These are phyloP conservation scores for Podarcis siculus DNA, from an alignment of 2,797 vertebrate genomes.

Conservation along the genomic window DNA sequence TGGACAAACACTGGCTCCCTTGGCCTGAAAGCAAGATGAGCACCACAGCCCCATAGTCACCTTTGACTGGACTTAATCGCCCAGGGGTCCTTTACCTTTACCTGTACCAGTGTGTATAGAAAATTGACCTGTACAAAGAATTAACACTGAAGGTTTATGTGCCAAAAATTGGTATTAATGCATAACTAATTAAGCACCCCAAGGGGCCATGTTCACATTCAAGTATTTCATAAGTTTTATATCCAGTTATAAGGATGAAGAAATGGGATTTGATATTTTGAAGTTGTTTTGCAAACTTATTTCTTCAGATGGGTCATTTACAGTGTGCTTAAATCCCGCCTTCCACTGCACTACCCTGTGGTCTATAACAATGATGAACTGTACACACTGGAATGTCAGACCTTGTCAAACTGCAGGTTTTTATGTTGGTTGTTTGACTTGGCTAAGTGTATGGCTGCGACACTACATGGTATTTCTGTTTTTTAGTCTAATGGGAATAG, in stretches of 20 bases:
- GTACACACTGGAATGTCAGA: constrained; percentile 18
- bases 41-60: too few relatives aligned
- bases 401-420: constrained; percentile 8
- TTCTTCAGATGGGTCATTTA: constrained; percentile 5
- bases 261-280: not conserved
- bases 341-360: not conserved
- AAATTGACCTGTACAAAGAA: not conserved
- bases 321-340: not conserved
- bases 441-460: constrained; percentile 24
- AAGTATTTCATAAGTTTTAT: not conserved
- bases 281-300: not conserved
- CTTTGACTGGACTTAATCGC: too few relatives aligned
- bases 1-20: too few relatives aligned
- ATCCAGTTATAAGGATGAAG: not conserved
- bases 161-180: not conserved
- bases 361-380: constrained; percentile 32
- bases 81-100: too few relatives aligned
- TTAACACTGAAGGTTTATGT: not conserved
- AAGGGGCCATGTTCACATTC: not conserved
- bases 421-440: constrained; percentile 48
- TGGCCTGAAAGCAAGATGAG: too few relatives aligned
- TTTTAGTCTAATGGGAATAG: constrained; percentile 54
- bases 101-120: too few relatives aligned
- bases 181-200: not conserved
- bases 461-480: constrained; percentile 40